Evolutionary conservation across 2,797 vertebrate genomes (phyloP).

Genomic region (Trichosurus vulpecula): DNA sequence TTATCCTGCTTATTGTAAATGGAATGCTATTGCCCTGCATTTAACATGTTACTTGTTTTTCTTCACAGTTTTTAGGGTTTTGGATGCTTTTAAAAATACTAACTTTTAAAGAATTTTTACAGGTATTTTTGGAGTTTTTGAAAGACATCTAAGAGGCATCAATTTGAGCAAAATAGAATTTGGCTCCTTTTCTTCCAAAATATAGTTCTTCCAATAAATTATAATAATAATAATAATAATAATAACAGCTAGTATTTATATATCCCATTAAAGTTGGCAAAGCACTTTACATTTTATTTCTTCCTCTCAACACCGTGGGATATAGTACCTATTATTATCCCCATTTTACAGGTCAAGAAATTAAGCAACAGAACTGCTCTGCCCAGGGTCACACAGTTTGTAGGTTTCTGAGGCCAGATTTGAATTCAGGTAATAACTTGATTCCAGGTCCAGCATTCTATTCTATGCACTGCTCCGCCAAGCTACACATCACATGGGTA

Average conservation of each 20-base stretch:
- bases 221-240: background rate
- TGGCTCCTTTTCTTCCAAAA: background rate
- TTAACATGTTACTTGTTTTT: slow-evolving; percentile 29
- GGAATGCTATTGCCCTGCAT: slow-evolving; percentile 26
- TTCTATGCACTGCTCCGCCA: background rate
- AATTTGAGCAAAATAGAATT: background rate
- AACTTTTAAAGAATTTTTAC: background rate
- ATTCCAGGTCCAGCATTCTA: background rate
- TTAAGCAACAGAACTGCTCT: background rate
- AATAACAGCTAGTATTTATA: too few relatives aligned
- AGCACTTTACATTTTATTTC: background rate
- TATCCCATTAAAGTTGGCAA: background rate
- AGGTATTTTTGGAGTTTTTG: background rate
- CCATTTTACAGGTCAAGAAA: background rate
- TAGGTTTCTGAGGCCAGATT: background rate
- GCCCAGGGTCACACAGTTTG: background rate
- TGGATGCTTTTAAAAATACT: background rate
- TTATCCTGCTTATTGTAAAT: background rate
- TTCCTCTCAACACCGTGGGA: background rate
- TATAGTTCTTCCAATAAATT: background rate
- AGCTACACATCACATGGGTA: background rate
- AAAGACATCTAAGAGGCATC: background rate
- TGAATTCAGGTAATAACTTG: background rate
- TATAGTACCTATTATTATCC: background rate
- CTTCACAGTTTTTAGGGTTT: slow-evolving; percentile 29